Base-by-base conservation (phyloP, 2,797 vertebrate genomes). In the Mormyrops attenuatus region DNA sequence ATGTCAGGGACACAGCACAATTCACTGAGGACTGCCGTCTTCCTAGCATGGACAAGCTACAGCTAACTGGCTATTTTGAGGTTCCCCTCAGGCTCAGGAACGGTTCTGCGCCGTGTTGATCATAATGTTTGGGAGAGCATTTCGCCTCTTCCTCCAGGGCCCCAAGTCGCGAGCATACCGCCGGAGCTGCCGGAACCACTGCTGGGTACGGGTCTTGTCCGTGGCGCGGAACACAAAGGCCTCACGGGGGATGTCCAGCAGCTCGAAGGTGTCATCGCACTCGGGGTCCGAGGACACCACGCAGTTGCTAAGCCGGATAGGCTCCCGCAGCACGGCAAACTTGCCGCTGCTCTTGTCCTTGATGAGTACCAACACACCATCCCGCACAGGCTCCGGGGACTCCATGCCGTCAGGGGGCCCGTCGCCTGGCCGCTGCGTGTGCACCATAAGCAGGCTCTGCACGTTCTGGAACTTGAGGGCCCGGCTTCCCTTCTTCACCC, bases 81-180 rank as follows among this genome's bases (percentile, higher is more conserved):
- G 6, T 20, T 52, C 80, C 55, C 66, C 50, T 53, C 82, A 50
- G 0, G 22, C 93, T 97, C 95, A 97, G 92, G 96, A 95, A 50
- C 97, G 94, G 88, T 88, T 94, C 94, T 97, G 96, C 90, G 93
- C 95, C 0, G 97, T 97, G 94, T 96, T 98, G 94, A 98, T 99
- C 98, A 99, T 99, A 94, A 98, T 98, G 92, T 98, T 99, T 89
- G 98, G 97, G 90, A 99, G 93, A 0, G 97, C 98, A 0, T 98
- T 98, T 49, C 97, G 97, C 55, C 97, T 94, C 91, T 97, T 98
- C 93, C 96, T 97, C 97, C 97, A 99, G 60, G 96, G 94, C 87
- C 97, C 98, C 93, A 98, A 91, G 92, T 97, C 96, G 20, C 95
- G 95, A 0, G 97, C 95, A 84, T 98, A 98, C 22, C 95, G 94